Percentiles rank a stretch among this genome's conserved stretches.
Conservation (phyloP, 2,113 vertebrate genomes). For the Melozone crissalis region DNA sequence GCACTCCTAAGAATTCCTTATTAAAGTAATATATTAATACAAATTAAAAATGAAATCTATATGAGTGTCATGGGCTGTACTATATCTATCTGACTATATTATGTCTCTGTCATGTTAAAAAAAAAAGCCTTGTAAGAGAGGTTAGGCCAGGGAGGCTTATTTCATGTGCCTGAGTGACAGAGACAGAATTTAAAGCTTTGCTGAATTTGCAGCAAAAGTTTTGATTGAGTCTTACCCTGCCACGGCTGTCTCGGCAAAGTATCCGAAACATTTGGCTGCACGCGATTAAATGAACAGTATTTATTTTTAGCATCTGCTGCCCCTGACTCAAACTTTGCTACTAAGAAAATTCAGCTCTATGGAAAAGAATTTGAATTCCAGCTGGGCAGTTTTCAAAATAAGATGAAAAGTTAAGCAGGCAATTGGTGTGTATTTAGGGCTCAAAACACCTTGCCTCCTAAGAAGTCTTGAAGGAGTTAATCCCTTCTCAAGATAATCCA, state of each 20-base stretch:
- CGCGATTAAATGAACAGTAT: conserved; percentile 75
- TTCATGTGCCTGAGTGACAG: conserved; percentile 29
- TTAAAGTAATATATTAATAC: not conserved
- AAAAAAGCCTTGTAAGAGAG: not conserved
- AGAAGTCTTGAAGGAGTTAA: conserved; percentile 89
- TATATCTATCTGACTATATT: not conserved
- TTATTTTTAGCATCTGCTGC: conserved; percentile 81
- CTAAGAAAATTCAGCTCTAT: conserved; percentile 83
- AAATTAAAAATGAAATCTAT: conserved; percentile 25
- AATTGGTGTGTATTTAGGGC: conserved; percentile 89
- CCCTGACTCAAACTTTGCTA: conserved; percentile 79
- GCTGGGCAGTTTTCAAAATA: conserved; percentile 89
- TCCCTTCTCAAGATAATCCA: conserved; percentile 91
- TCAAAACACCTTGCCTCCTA: conserved; percentile 88
- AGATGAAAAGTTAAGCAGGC: conserved; percentile 87
- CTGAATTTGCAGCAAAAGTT: conserved; percentile 69
- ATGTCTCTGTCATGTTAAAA: not conserved
- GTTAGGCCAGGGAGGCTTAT: conserved; percentile 9
- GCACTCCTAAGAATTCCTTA: not conserved
- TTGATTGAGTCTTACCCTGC: conserved; percentile 79
- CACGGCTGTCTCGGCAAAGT: conserved; percentile 63
- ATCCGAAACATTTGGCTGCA: conserved; percentile 71
- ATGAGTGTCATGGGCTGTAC: not conserved
- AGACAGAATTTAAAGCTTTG: conserved; percentile 53
- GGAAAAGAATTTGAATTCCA: conserved; percentile 88